phyloP scores from a whole-genome alignment of 2,113 vertebrate species.

The Tamias sibiricus region DNA sequence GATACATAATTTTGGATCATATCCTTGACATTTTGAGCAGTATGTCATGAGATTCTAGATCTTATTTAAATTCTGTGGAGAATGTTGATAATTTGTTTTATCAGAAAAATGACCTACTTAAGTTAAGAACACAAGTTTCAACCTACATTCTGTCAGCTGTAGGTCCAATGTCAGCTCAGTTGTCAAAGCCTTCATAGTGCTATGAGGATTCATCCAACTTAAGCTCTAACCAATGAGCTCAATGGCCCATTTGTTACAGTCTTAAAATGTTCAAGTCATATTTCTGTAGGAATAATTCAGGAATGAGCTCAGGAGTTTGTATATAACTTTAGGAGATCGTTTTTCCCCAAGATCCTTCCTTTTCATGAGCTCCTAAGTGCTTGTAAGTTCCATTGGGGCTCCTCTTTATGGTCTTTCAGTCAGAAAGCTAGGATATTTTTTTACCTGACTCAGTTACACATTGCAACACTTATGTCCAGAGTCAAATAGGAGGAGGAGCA shows the following conservation, averaged over 20 bases:
- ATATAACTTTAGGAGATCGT: no score
- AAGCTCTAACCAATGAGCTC: neutral
- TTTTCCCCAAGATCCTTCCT: neutral
- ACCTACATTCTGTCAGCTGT: neutral
- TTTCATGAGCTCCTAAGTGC: neutral
- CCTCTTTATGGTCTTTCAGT: neutral
- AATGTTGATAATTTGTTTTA: neutral
- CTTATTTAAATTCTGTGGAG: neutral
- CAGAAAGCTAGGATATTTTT: neutral
- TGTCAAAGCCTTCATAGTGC: neutral
- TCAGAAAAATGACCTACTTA: neutral
- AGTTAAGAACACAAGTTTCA: neutral
- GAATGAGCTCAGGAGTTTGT: neutral
- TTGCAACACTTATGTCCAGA: neutral
- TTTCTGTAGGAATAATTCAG: neutral
- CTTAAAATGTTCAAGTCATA: no score
- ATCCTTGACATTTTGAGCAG: neutral
- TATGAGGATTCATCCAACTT: neutral
- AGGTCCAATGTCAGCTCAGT: neutral
- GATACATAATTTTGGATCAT: neutral
- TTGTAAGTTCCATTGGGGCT: neutral
- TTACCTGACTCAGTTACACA: neutral
- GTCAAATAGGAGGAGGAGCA: neutral
- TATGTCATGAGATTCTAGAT: neutral
- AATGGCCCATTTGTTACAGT: neutral